These are phyloP conservation scores for Papilio machaon DNA, from an alignment of 1,140 invertebrate genomes.

Conservation along the genomic window DNA sequence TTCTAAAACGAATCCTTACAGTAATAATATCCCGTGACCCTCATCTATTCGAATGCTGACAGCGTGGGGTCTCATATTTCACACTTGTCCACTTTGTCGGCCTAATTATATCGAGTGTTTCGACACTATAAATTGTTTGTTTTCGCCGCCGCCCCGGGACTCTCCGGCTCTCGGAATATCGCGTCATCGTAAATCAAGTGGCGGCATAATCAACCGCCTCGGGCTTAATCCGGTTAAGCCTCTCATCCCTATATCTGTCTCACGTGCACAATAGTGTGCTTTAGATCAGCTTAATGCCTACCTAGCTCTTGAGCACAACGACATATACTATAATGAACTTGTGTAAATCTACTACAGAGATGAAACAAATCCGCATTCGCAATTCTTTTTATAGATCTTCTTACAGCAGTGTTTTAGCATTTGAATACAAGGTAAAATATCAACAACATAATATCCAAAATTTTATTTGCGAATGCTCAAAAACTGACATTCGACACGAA, in stretches of 20 bases:
- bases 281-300: constrained; percentile 58
- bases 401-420: background rate
- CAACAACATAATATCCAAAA: background rate
- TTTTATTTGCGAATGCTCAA: background rate
- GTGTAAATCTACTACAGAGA: background rate
- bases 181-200: constrained; percentile 79
- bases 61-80: constrained; percentile 72
- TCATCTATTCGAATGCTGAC: constrained; percentile 65
- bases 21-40: constrained; percentile 54
- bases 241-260: constrained; percentile 70
- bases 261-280: constrained; percentile 66
- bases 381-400: constrained; percentile 44
- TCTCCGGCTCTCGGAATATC: constrained; percentile 60
- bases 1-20: constrained; percentile 48
- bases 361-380: background rate
- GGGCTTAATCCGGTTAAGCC: constrained; percentile 73
- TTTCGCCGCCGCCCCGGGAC: constrained; percentile 50
- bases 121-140: constrained; percentile 72
- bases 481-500: constrained; percentile 56
- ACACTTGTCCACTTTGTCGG: constrained; percentile 57
- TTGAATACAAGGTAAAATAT: background rate
- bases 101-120: constrained; percentile 68
- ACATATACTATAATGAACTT: constrained; percentile 5
- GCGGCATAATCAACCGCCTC: constrained; percentile 74
- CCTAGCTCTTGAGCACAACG: constrained; percentile 43